These are phyloP conservation scores for Gonocerus acuteangulatus DNA, from an alignment of 2,888 invertebrate genomes.

Conservation along the genomic window DNA sequence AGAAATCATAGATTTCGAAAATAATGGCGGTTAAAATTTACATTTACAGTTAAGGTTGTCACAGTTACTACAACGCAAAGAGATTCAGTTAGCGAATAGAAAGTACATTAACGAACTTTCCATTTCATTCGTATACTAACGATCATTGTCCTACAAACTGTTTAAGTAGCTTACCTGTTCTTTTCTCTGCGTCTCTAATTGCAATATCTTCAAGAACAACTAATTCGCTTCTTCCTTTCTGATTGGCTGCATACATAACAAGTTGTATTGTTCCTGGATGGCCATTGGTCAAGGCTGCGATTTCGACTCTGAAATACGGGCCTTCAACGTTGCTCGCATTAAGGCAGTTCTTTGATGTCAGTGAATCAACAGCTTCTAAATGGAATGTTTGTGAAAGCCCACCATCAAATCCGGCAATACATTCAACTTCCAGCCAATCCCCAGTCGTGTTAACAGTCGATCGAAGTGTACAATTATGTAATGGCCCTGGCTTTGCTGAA, in stretches of 20 bases:
- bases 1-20: too few species aligned
- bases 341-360: slow-evolving; percentile 51
- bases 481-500: slow-evolving; percentile 68
- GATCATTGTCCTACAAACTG: too few species aligned
- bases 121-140: too few species aligned
- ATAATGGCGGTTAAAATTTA: too few species aligned
- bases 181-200: slow-evolving; percentile 76
- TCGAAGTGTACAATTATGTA: slow-evolving; percentile 78
- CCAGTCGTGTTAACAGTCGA: slow-evolving; percentile 39
- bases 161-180: slow-evolving; percentile 62
- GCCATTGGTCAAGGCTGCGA: slow-evolving; percentile 42
- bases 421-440: slow-evolving; percentile 62
- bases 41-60: too few species aligned
- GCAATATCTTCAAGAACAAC: slow-evolving; percentile 76
- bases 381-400: slow-evolving; percentile 79
- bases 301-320: slow-evolving; percentile 57
- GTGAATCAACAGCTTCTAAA: slow-evolving; percentile 71
- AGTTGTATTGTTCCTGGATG: slow-evolving; percentile 60
- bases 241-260: slow-evolving; percentile 73
- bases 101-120: too few species aligned
- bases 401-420: slow-evolving; percentile 81
- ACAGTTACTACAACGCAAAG: too few species aligned
- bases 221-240: slow-evolving; percentile 76
- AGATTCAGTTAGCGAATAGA: too few species aligned
- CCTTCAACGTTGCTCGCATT: slow-evolving; percentile 59